Conservation (phyloP, 2,888 invertebrate species). For the Ceramica pisi region DNA sequence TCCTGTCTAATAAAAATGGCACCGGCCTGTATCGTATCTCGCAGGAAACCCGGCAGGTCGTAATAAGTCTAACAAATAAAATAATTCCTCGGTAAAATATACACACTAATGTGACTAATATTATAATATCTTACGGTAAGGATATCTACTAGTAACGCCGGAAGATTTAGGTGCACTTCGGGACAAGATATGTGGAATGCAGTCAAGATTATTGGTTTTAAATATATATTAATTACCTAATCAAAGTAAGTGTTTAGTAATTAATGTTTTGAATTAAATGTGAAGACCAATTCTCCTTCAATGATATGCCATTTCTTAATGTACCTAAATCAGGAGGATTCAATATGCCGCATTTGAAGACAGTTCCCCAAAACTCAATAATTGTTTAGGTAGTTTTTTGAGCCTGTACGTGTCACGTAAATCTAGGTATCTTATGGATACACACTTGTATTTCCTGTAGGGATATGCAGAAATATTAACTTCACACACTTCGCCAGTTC, state of each 20-base stretch:
- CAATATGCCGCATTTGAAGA: background rate
- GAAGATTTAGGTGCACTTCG: slow-evolving; percentile 87
- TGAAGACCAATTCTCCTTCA: background rate
- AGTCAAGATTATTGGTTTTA: slow-evolving; percentile 58
- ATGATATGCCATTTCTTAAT: background rate
- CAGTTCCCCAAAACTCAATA: no score
- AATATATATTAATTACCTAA: slow-evolving; percentile 11
- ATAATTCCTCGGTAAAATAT: slow-evolving; percentile 89
- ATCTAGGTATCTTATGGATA: background rate
- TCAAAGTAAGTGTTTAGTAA: background rate
- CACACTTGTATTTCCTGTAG: no score
- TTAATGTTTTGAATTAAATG: background rate
- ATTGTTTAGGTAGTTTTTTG: background rate
- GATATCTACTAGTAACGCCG: slow-evolving; percentile 88
- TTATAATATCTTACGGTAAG: slow-evolving; percentile 88
- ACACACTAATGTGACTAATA: slow-evolving; percentile 90
- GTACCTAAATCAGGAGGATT: background rate
- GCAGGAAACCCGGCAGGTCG: slow-evolving; percentile 85
- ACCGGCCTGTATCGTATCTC: slow-evolving; percentile 84
- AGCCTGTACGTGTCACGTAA: background rate
- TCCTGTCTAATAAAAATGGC: slow-evolving; percentile 90
- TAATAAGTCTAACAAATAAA: slow-evolving; percentile 89
- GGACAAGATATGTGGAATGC: slow-evolving; percentile 71
- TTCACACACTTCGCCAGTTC: no score
- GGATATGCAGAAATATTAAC: no score